phyloP scores from a whole-genome alignment of 35 echinoderm and acorn worm genomes.

The Heliocidaris tuberculata region DNA sequence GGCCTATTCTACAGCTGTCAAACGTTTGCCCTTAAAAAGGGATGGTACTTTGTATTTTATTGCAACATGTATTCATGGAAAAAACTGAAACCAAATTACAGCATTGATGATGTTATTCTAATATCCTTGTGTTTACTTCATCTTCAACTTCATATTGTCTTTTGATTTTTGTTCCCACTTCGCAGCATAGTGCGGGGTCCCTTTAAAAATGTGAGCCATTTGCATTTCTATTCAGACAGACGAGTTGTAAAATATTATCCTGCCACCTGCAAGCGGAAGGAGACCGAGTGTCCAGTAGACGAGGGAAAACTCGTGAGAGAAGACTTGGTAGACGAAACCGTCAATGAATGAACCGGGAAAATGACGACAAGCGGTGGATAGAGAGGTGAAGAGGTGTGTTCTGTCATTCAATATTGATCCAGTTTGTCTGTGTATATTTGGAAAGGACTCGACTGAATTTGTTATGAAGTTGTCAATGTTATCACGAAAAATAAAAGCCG shows the following conservation, averaged over 20 bases:
- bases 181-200: too few species aligned
- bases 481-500: not conserved
- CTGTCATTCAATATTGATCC: not conserved
- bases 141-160: too few species aligned
- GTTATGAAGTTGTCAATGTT: constrained; percentile 12
- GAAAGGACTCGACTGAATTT: constrained; percentile 1
- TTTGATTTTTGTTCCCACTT: too few species aligned
- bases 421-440: not conserved
- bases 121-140: too few species aligned
- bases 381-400: not conserved
- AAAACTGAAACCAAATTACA: too few species aligned
- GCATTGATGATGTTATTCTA: too few species aligned
- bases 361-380: not conserved
- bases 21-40: too few species aligned
- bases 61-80: too few species aligned
- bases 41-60: too few species aligned
- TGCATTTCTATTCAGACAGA: not conserved
- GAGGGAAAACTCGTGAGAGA: not conserved
- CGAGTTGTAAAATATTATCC: not conserved
- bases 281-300: not conserved
- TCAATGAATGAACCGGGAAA: not conserved
- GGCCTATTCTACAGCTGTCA: too few species aligned
- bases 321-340: not conserved
- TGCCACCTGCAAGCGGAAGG: not conserved
- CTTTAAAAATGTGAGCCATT: too few species aligned